Evolutionary conservation across 2,888 invertebrate genomes (phyloP), one percentile per base, ranked within the genome.

Genomic region (Octonoba sinensis): DNA sequence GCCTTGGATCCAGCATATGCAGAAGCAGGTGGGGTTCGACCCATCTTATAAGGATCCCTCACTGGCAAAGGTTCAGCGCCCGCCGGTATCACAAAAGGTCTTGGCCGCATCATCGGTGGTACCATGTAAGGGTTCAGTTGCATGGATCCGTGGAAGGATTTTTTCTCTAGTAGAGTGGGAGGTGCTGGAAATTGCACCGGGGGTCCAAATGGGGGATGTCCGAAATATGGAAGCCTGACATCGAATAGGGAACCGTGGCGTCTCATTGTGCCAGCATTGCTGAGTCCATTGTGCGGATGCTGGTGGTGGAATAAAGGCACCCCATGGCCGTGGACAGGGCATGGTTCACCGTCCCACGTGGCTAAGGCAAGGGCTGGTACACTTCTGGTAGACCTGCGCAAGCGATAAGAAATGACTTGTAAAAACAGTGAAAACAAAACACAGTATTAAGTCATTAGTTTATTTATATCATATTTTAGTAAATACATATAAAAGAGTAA

Each of bases 271-370:
- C 78, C 83, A 15, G 36, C 69, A n/a, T 74, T 73, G 49, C 73
- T 60, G 16, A 64, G 65, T 4, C 64, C 69, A 15, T 51, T 56
- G 24, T 71, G 71, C 1, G 76, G 71, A n/a, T 66, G 65, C 1
- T 71, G 75, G 18, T 81, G 83, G 24, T 72, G 77, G 27, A 73
- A 83, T 3, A 82, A 46, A 2, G 81, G 73, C 16, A 82, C 57
- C 11, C 85, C 84, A 49, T 84, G 83, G 6, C 85, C 85, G 64
- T 86, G 86, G 6, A 86, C 85, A 0, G 86, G 86, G 67, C 86
- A 86, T 3, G 84, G 84, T 62, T 85, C 85, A 11, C 86, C 85
- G 20, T 85, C 84, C 83, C 84, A 82, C 13, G 84, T 84, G 6
- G 84, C 83, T 59, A 85, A 49, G 18, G 85, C 85, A 16, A 85